Evolutionary conservation across 2,797 vertebrate genomes (phyloP).

Genomic region (Podarcis siculus): DNA sequence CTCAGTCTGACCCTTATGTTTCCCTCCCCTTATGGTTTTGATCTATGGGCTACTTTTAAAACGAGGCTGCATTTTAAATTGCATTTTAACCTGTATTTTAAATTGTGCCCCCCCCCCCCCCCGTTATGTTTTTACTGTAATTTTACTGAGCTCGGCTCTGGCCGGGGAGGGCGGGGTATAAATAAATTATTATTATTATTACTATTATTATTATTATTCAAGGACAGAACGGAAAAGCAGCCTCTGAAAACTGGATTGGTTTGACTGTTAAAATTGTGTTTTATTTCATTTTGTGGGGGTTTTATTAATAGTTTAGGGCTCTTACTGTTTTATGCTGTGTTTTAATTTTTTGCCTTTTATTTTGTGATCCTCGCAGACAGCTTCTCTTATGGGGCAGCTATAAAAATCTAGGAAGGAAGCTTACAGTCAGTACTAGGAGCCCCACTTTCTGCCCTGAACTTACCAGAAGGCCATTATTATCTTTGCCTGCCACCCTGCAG

Average conservation of each 20-base stretch:
- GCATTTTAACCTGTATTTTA: too few relatives aligned
- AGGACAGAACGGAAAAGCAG: background rate
- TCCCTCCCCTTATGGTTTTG: too few relatives aligned
- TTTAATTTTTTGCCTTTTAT: background rate
- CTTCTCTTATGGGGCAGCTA: background rate
- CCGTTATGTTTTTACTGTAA: too few relatives aligned
- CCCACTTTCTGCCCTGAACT: background rate
- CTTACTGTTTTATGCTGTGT: background rate
- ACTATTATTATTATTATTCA: background rate
- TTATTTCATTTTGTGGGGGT: background rate
- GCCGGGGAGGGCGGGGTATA: too few relatives aligned
- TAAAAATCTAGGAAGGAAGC: too few relatives aligned
- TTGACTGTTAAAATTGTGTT: background rate
- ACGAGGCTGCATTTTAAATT: too few relatives aligned
- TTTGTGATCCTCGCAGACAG: background rate
- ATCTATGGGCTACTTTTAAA: too few relatives aligned
- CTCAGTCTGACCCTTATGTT: too few relatives aligned
- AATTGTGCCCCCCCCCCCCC: too few relatives aligned
- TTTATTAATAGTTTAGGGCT: background rate
- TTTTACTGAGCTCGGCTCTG: too few relatives aligned
- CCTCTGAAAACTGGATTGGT: background rate
- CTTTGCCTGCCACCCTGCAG: background rate
- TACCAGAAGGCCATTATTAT: background rate
- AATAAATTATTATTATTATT: too few relatives aligned
- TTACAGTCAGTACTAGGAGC: background rate